These are phyloP conservation scores for Diplodus puntazzo DNA, from an alignment of 2,797 vertebrate species.

Conservation along the genomic window DNA sequence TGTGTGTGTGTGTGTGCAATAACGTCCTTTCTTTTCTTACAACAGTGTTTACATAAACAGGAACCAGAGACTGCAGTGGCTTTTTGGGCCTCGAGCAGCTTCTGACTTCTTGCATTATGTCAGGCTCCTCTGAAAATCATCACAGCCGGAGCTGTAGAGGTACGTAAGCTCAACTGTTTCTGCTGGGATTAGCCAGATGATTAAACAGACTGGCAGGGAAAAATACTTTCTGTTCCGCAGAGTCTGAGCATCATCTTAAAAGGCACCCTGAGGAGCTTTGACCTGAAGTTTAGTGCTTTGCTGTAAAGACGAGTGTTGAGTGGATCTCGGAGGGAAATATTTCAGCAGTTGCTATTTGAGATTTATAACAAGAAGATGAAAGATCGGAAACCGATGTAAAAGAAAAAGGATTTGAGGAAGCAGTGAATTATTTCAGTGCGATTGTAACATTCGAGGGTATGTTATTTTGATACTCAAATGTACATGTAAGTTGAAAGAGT, in stretches of 20 bases:
- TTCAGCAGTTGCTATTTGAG: conserved; percentile 14
- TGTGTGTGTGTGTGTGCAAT: conserved; percentile 19
- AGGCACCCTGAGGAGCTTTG: conserved; percentile 29
- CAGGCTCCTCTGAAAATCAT: conserved; percentile 43
- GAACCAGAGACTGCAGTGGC: conserved; percentile 33
- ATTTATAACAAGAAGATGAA: conserved; percentile 7
- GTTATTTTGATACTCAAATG: neutral
- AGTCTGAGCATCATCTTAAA: conserved; percentile 32
- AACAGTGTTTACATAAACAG: conserved; percentile 61
- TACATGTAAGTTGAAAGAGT: neutral
- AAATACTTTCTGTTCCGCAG: neutral
- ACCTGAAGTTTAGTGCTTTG: conserved; percentile 12
- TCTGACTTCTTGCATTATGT: conserved; percentile 54
- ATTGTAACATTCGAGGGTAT: neutral
- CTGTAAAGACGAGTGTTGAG: conserved; percentile 19
- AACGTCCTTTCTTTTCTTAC: conserved; percentile 48
- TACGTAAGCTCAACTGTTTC: conserved; percentile 20
- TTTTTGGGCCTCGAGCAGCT: conserved; percentile 44
- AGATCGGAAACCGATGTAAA: neutral
- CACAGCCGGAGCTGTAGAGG: conserved; percentile 27
- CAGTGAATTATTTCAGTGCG: neutral
- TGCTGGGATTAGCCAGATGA: conserved; percentile 34
- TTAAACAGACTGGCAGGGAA: conserved; percentile 27
- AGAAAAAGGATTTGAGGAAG: neutral
- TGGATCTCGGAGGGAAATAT: conserved; percentile 5